Percentiles rank a stretch among this genome's conserved stretches.
These are phyloP conservation scores for Lamproptera curius DNA, from an alignment of 2,888 invertebrate genomes.

Conservation along the genomic window DNA sequence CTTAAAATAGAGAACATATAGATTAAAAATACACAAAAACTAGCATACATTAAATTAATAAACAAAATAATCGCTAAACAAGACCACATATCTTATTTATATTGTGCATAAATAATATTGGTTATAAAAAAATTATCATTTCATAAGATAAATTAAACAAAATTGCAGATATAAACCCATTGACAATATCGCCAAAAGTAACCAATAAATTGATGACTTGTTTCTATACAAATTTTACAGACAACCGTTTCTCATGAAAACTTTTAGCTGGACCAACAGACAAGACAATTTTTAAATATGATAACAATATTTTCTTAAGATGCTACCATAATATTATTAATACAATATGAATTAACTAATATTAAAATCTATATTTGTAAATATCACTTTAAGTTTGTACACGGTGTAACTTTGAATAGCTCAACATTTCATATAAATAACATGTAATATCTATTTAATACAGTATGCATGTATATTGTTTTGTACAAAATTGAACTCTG, in stretches of 20 bases:
- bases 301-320: background rate
- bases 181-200: too few species aligned
- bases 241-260: background rate
- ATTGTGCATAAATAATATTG: too few species aligned
- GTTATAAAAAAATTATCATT: too few species aligned
- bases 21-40: too few species aligned
- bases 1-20: too few species aligned
- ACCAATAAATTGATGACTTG: background rate
- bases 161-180: too few species aligned
- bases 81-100: too few species aligned
- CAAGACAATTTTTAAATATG: background rate
- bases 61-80: too few species aligned
- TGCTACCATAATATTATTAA: background rate
- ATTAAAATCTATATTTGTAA: background rate
- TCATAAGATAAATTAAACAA: too few species aligned
- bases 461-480: background rate
- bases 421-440: background rate
- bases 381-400: constrained; percentile 13
- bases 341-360: too few species aligned
- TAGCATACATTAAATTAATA: too few species aligned
- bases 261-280: background rate
- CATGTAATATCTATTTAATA: background rate
- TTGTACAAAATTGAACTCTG: constrained; percentile 3
- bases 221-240: background rate
- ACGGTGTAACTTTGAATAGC: background rate